Percentiles rank a stretch among this genome's conserved stretches.
Evolutionary conservation across 2,888 invertebrate species (phyloP).

Genomic region (Busseola fusca): DNA sequence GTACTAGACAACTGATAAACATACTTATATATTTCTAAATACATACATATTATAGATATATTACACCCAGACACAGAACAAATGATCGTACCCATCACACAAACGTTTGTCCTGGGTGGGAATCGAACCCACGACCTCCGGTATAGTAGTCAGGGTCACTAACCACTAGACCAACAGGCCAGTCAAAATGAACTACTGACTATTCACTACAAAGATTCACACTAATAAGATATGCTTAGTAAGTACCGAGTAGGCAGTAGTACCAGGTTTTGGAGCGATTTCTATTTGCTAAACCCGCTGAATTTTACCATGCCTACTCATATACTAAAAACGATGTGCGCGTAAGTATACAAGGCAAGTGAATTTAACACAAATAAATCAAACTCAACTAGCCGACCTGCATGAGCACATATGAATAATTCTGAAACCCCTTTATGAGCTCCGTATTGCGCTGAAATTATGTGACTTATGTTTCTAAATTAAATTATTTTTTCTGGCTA

Average conservation of each 20-base stretch:
- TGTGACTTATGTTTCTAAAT: background rate
- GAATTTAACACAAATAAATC: slow-evolving; percentile 7
- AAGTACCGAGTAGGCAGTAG: background rate
- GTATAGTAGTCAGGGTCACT: too few relatives aligned
- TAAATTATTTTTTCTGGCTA: background rate
- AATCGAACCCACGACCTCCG: too few relatives aligned
- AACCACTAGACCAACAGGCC: too few relatives aligned
- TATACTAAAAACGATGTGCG: background rate
- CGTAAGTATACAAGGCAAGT: too few relatives aligned
- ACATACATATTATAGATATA: too few relatives aligned
- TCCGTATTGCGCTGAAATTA: background rate
- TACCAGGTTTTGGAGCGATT: background rate
- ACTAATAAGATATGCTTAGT: background rate
- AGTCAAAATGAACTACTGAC: too few relatives aligned
- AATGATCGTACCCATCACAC: too few relatives aligned
- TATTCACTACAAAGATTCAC: too few relatives aligned
- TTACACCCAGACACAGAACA: too few relatives aligned
- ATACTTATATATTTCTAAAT: too few relatives aligned
- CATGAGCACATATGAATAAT: slow-evolving; percentile 6
- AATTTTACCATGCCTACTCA: background rate
- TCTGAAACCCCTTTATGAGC: background rate
- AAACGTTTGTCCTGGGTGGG: too few relatives aligned
- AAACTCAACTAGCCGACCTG: background rate
- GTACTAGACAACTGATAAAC: too few relatives aligned
- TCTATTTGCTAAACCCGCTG: slow-evolving; percentile 6